These are phyloP conservation scores for Sebastes trivittatus DNA, from an alignment of 2,797 vertebrate genomes.

Conservation along the genomic window DNA sequence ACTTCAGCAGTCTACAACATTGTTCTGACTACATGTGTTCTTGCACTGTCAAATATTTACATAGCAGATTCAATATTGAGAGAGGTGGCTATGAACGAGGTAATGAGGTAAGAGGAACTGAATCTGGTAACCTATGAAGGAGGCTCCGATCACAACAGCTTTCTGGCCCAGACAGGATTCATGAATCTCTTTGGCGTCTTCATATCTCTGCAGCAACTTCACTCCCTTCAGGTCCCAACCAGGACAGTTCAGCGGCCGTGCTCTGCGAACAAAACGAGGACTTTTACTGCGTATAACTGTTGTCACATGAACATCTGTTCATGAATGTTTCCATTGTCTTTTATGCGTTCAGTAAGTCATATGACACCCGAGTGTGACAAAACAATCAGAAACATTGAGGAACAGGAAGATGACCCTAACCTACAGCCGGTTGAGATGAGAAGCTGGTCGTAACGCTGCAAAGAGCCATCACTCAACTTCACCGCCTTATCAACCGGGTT, in stretches of 20 bases:
- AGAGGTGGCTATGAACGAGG: neutral
- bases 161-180: constrained; percentile 72
- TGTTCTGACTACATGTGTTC: neutral
- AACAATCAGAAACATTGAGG: neutral
- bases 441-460: constrained; percentile 84
- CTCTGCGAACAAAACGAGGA: constrained; percentile 66
- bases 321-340: neutral
- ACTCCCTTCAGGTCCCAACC: constrained; percentile 85
- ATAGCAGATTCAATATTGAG: neutral
- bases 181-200: constrained; percentile 84
- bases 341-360: neutral
- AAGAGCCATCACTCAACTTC: constrained; percentile 76
- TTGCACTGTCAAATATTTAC: neutral
- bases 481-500: constrained; percentile 78
- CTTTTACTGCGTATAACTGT: too few relatives aligned
- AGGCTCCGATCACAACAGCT: constrained; percentile 85
- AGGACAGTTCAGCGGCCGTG: constrained; percentile 78
- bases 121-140: constrained; percentile 85
- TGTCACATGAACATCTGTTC: neutral
- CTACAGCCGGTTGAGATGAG: constrained; percentile 89
- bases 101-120: neutral
- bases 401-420: constrained; percentile 55
- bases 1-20: neutral
- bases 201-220: constrained; percentile 78
- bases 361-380: neutral